Evolutionary conservation across 2,888 invertebrate genomes (phyloP).

Genomic region (Hirtodrosophila cameraria): DNA sequence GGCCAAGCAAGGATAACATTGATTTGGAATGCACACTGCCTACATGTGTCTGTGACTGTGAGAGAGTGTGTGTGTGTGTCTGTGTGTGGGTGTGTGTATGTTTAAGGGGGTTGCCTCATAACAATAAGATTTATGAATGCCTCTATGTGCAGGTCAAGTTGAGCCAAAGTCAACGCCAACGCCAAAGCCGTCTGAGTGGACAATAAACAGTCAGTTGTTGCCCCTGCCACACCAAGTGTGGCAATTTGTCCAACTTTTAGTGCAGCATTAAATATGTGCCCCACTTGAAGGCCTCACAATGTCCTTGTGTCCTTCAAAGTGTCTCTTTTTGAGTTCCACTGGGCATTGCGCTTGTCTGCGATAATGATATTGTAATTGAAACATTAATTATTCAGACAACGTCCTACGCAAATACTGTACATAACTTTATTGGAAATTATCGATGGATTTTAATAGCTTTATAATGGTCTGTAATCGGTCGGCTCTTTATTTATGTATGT

Average conservation of each 20-base stretch:
- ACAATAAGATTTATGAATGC: constrained; percentile 67
- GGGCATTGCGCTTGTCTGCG: constrained; percentile 43
- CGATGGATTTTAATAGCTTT: constrained; percentile 38
- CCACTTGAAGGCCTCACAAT: constrained; percentile 24
- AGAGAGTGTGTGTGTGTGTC: background rate
- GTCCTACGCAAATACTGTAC: constrained; percentile 25
- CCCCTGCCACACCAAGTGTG: constrained; percentile 46
- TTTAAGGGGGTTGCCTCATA: constrained; percentile 15
- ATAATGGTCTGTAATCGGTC: constrained; percentile 28
- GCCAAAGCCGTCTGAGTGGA: constrained; percentile 57
- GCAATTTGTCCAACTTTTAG: constrained; percentile 66
- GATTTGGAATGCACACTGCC: constrained; percentile 37
- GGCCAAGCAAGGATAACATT: constrained; percentile 49
- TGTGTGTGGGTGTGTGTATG: background rate
- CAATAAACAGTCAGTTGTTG: constrained; percentile 60
- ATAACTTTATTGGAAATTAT: constrained; percentile 18
- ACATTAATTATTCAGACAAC: constrained; percentile 69
- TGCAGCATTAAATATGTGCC: constrained; percentile 54
- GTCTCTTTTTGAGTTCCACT: constrained; percentile 36
- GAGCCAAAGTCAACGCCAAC: constrained; percentile 54
- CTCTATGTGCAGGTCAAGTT: constrained; percentile 65
- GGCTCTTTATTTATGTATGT: background rate
- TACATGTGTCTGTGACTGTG: background rate
- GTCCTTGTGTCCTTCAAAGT: constrained; percentile 46
- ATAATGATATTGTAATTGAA: constrained; percentile 75